Conservation (phyloP, 2,797 vertebrate species). For the Atherinosoma microstoma region DNA sequence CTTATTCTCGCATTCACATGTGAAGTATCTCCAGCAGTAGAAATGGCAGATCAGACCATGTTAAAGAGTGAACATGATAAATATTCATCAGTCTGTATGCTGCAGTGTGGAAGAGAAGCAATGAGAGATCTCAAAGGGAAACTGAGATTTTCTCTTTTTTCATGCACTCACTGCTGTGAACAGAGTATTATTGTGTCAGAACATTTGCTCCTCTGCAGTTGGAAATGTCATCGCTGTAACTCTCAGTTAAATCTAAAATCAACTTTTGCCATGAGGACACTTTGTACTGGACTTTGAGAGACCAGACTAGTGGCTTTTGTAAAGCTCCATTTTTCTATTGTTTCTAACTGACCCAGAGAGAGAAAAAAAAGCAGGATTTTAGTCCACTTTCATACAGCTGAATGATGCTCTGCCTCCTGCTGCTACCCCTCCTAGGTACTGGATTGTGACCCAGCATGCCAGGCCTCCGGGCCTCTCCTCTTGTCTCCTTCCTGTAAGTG, state of each 20-base stretch:
- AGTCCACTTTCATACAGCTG: slow-evolving; percentile 38
- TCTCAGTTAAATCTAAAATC: slow-evolving; percentile 57
- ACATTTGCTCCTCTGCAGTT: slow-evolving; percentile 44
- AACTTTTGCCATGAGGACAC: slow-evolving; percentile 16
- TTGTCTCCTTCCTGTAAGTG: slow-evolving; percentile 55
- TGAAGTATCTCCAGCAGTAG: slow-evolving; percentile 47
- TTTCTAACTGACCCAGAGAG: slow-evolving; percentile 19
- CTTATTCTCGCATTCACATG: slow-evolving; percentile 48
- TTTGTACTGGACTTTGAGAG: slow-evolving; percentile 32
- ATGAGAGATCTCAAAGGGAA: slow-evolving; percentile 54
- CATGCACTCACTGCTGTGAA: slow-evolving; percentile 27
- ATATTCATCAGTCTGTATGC: slow-evolving; percentile 72
- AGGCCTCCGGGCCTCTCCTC: slow-evolving; percentile 54
- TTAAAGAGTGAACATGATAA: slow-evolving; percentile 69
- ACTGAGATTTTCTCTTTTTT: slow-evolving; percentile 40
- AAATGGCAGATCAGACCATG: slow-evolving; percentile 60
- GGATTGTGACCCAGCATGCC: slow-evolving; percentile 66
- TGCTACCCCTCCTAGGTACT: slow-evolving; percentile 56
- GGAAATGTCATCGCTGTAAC: slow-evolving; percentile 46
- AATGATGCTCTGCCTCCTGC: slow-evolving; percentile 36
- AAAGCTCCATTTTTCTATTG: slow-evolving; percentile 3
- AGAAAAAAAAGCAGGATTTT: slow-evolving; percentile 37
- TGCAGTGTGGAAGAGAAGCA: slow-evolving; percentile 51
- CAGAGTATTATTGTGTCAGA: slow-evolving; percentile 52
- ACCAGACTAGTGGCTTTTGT: slow-evolving; percentile 24